These are phyloP conservation scores for Punctoribates punctum DNA, from an alignment of 2,888 invertebrate genomes.

Conservation along the genomic window DNA sequence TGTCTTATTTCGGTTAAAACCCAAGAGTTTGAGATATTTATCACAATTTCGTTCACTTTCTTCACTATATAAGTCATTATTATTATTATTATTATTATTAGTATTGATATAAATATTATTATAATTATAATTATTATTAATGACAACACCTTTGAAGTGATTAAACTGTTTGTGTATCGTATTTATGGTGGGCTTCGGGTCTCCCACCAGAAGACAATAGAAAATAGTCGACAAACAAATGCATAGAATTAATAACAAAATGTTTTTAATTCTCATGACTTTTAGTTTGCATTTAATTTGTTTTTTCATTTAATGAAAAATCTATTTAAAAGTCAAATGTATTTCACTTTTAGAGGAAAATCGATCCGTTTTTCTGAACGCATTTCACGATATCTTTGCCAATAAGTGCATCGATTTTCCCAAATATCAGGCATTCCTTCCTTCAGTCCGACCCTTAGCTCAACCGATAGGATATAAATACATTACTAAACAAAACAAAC, in stretches of 20 bases:
- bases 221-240: slow-evolving; percentile 52
- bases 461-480: too few relatives aligned
- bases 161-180: slow-evolving; percentile 77
- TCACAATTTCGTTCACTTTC: slow-evolving; percentile 31
- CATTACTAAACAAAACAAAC: too few relatives aligned
- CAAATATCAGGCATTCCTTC: too few relatives aligned
- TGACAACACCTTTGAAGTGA: slow-evolving; percentile 49
- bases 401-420: too few relatives aligned
- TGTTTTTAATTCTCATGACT: slow-evolving; percentile 50
- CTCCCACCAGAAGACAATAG: slow-evolving; percentile 52
- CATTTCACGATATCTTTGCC: too few relatives aligned
- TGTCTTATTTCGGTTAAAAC: not conserved
- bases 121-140: slow-evolving; percentile 2
- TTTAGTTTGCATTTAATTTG: not conserved
- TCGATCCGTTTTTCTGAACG: too few relatives aligned
- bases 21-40: not conserved
- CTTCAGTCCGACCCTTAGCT: too few relatives aligned
- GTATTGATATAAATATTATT: slow-evolving; percentile 2
- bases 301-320: too few relatives aligned
- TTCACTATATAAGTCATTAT: slow-evolving; percentile 32
- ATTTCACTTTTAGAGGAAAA: too few relatives aligned
- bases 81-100: not conserved
- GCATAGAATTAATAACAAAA: slow-evolving; percentile 50
- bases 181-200: slow-evolving; percentile 54
- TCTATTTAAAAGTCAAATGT: slow-evolving; percentile 34